Percentiles rank a stretch among this genome's conserved stretches.
Evolutionary conservation across 30 jellyfish, hydroid and myxozoan species (phyloP).

Genomic region (Turritopsis dohrnii): DNA sequence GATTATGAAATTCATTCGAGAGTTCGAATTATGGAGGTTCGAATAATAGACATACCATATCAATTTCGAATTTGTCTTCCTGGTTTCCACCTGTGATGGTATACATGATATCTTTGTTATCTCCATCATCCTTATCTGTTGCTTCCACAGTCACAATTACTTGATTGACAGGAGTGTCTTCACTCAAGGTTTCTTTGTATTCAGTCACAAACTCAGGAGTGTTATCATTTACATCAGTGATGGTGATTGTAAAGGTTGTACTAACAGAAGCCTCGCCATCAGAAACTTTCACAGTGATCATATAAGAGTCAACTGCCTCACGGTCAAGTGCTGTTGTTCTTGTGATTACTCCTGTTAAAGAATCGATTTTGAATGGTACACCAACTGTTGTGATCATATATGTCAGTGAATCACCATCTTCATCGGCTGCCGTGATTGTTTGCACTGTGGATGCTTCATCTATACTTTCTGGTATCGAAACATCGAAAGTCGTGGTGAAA

Average conservation of each 20-base stretch:
- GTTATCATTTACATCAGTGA: background rate
- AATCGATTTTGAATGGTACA: background rate
- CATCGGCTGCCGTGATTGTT: conserved; percentile 8
- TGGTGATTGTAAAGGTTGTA: background rate
- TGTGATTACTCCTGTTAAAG: background rate
- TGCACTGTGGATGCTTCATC: background rate
- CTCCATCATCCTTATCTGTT: conserved; percentile 62
- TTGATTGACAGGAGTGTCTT: conserved; percentile 1
- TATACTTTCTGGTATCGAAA: background rate
- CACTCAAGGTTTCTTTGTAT: background rate
- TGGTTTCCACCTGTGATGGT: conserved; percentile 61
- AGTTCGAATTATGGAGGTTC: no score
- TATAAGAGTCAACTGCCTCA: background rate
- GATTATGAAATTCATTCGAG: no score
- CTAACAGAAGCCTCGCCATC: conserved; percentile 11
- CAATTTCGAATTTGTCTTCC: conserved; percentile 28
- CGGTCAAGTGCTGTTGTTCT: background rate
- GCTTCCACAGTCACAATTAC: conserved; percentile 42
- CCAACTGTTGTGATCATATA: background rate
- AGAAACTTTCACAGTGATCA: background rate
- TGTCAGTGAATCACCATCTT: background rate
- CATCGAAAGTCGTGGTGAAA: conserved; percentile 2
- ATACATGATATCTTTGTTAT: conserved; percentile 44
- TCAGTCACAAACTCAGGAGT: background rate
- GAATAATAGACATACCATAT: conserved; percentile 13